Base-by-base conservation (phyloP, 1,140 invertebrate species). In the Meloidogyne floridensis region DNA sequence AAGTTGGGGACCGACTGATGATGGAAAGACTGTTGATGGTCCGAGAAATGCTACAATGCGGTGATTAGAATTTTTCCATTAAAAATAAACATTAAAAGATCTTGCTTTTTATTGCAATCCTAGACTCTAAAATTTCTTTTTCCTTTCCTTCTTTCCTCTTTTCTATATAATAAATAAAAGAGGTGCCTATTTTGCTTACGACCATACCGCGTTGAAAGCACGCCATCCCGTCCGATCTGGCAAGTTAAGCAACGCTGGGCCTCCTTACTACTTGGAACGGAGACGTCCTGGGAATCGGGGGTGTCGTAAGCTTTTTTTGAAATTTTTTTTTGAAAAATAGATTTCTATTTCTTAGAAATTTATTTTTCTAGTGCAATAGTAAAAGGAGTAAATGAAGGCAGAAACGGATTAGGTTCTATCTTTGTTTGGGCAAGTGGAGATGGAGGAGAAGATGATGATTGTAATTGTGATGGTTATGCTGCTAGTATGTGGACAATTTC, bases 401-500 rank as follows among this genome's bases (percentile, higher is more conserved):
- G 97, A 13, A 94, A 95, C 86, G 96, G 97, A 0, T 91, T 98
- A 32, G 97, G 97, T 3, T 98, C 97, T 89, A 98, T 99, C 90
- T 99, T 99, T 91, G 97, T 99, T 4, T 99, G 97, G 96, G 97
- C 97, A 0, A 96, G 95, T 73, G 97, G 97, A 15, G 97, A 99
- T 88, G 97, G 97, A 8, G 97, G 97, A 0, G 95, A 97, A 87
- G 96, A 98, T 89, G 97, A 99, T 88, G 97, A 99, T 91, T 99
- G 97, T 90, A 83, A 83, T 65, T 83, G 82, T 72, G 82, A 83
- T 65, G 83, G 87, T 69, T 99, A 99, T 90, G 97, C 97, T 0
- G 97, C 97, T 11, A 96, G 95, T 84, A 99, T 99, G 97, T 99
- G 97, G 97, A 99, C 97, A 0, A 94, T 99, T 54, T 98, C 96